These are phyloP conservation scores for Magallana angulata DNA, from an alignment of 1,140 invertebrate species.

Conservation along the genomic window DNA sequence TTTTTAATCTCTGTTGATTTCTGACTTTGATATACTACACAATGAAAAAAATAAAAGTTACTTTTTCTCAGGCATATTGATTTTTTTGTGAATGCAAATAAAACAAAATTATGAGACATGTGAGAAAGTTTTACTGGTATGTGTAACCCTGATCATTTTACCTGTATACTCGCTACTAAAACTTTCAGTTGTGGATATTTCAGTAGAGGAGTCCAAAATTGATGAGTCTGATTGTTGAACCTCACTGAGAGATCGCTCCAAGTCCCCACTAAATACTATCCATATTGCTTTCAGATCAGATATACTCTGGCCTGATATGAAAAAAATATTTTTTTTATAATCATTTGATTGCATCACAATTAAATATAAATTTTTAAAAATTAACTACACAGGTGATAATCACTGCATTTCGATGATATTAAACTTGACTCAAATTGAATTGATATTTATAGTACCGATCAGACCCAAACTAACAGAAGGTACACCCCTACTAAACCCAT, in stretches of 20 bases:
- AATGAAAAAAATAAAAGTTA: no score
- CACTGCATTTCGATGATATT: background rate
- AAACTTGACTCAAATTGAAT: background rate
- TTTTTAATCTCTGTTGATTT: conserved; percentile 25
- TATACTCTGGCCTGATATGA: background rate
- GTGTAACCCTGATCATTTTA: background rate
- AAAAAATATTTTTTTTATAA: background rate
- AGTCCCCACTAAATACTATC: conserved; percentile 11
- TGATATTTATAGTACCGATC: no score
- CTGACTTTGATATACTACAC: background rate
- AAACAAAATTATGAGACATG: no score
- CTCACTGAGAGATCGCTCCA: background rate
- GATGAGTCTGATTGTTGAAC: background rate
- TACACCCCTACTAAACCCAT: no score
- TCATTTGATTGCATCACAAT: background rate
- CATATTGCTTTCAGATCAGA: conserved; percentile 4
- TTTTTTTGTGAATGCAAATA: no score
- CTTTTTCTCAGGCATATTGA: no score
- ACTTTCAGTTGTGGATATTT: background rate
- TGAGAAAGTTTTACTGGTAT: no score
- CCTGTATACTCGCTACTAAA: background rate
- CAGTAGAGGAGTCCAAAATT: background rate
- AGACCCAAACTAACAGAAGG: no score
- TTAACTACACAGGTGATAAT: background rate
- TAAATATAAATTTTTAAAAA: background rate